Percentiles rank a stretch among this genome's conserved stretches.
Evolutionary conservation across 2,113 vertebrate species (phyloP).

Genomic region (Microcebus lehilahytsara): DNA sequence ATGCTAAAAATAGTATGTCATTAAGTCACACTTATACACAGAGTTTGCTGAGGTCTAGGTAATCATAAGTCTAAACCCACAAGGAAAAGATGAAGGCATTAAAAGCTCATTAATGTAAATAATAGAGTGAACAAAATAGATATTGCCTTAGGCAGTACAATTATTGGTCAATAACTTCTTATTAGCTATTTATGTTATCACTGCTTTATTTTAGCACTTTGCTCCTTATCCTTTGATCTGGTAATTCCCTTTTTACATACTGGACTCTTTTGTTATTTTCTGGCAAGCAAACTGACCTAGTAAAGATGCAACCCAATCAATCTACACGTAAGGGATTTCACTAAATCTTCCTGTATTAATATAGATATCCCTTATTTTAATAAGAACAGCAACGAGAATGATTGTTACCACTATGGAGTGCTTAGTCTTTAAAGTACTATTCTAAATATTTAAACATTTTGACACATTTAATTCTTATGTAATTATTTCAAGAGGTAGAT

Average conservation of each 20-base stretch:
- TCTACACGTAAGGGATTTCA: neutral
- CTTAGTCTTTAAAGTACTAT: neutral
- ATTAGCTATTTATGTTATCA: neutral
- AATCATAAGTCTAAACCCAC: slow-evolving; percentile 43
- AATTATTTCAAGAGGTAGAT: neutral
- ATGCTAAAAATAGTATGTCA: slow-evolving; percentile 45
- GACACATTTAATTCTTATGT: neutral
- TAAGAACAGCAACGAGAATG: neutral
- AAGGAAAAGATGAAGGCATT: slow-evolving; percentile 56
- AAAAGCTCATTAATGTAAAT: slow-evolving; percentile 61
- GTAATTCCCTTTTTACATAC: neutral
- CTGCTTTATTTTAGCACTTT: slow-evolving; percentile 17
- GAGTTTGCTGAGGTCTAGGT: slow-evolving; percentile 41
- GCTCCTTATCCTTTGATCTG: neutral
- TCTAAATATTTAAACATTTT: neutral
- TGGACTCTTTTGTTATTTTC: neutral
- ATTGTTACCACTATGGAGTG: neutral
- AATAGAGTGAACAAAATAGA: slow-evolving; percentile 60
- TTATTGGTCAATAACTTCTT: slow-evolving; percentile 77
- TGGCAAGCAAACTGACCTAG: neutral
- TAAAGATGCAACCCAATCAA: neutral
- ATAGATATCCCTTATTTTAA: neutral
- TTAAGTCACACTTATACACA: neutral
- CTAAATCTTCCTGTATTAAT: neutral
- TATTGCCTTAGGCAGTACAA: slow-evolving; percentile 50